Conservation (phyloP, 1,140 invertebrate species). For the Plectus sambesii region DNA sequence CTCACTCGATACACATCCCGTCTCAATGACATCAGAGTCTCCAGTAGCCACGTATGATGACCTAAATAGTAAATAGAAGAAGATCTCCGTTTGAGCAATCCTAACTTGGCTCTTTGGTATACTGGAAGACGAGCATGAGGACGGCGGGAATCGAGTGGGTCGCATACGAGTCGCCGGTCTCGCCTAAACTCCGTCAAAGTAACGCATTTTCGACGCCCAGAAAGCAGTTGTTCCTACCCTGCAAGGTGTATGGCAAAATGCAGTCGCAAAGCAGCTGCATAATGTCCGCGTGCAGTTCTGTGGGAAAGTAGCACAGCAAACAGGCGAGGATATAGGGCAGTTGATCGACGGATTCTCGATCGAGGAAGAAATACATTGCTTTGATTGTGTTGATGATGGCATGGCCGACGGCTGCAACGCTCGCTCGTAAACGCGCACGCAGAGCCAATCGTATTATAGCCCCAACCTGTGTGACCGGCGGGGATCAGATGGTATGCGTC, state of each 20-base stretch:
- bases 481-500: conserved; percentile 49
- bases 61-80: conserved; percentile 24
- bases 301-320: conserved; percentile 77
- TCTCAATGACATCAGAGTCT: conserved; percentile 49
- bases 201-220: conserved; percentile 49
- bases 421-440: conserved; percentile 33
- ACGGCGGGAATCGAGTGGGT: conserved; percentile 78
- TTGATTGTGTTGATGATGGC: conserved; percentile 75
- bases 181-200: conserved; percentile 48
- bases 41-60: conserved; percentile 38
- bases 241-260: conserved; percentile 86
- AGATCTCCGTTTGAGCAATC: conserved; percentile 18
- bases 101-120: conserved; percentile 74
- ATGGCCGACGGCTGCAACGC: conserved; percentile 69
- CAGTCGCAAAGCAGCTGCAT: conserved; percentile 88
- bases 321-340: conserved; percentile 85
- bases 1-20: conserved; percentile 84
- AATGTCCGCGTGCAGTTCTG: conserved; percentile 79
- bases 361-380: conserved; percentile 85
- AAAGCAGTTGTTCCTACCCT: conserved; percentile 6
- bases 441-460: background rate
- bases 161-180: conserved; percentile 55
- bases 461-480: conserved; percentile 48
- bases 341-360: conserved; percentile 86
- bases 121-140: conserved; percentile 93